Conservation (phyloP, 2,888 invertebrate species). For the Pomacea canaliculata region DNA sequence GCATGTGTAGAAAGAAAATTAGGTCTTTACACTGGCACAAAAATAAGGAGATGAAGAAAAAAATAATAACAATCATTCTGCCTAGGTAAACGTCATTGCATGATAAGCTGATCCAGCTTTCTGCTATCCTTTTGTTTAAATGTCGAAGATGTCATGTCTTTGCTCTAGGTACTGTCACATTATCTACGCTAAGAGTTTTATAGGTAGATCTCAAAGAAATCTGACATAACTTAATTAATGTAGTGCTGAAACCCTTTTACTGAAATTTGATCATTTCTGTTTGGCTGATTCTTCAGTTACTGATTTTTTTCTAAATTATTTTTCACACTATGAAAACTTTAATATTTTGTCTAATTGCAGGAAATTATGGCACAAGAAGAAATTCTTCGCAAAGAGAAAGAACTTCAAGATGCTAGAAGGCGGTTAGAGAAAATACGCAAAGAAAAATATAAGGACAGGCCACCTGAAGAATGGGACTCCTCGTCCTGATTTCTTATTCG, state of each 20-base stretch:
- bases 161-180: no score
- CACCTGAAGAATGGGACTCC: conserved; percentile 48
- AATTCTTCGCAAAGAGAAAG: conserved; percentile 92
- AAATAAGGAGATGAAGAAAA: not conserved
- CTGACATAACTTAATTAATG: no score
- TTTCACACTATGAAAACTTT: not conserved
- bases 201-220: no score
- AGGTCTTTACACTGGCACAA: not conserved
- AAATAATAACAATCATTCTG: no score
- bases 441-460: conserved; percentile 80
- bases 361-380: conserved; percentile 71
- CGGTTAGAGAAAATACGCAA: conserved; percentile 91
- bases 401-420: conserved; percentile 91
- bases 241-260: no score
- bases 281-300: not conserved
- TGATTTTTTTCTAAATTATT: not conserved
- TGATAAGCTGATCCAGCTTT: no score
- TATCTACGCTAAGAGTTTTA: no score
- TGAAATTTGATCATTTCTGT: no score
- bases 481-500: conserved; percentile 48
- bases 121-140: no score
- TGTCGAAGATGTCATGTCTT: no score
- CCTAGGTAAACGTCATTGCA: no score
- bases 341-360: conserved; percentile 39
- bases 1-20: not conserved